phyloP scores from a whole-genome alignment of 2,888 invertebrate genomes.

The Pemphredon lugubris region DNA sequence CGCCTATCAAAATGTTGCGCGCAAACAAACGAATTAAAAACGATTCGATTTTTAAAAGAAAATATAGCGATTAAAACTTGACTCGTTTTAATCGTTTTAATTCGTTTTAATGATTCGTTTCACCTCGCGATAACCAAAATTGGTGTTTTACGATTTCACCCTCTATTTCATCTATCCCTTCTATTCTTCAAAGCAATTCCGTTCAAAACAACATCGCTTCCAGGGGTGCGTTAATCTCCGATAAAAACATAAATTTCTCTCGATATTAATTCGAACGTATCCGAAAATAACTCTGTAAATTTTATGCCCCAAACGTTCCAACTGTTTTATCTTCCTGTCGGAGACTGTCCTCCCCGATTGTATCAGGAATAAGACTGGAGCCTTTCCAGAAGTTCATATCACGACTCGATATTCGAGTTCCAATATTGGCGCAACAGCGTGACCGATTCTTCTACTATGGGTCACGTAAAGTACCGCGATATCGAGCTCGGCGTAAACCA shows the following conservation, averaged over 20 bases:
- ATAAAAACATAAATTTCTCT: slow-evolving; percentile 34
- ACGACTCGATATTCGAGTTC: background rate
- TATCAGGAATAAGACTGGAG: background rate
- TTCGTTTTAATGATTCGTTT: too few species aligned
- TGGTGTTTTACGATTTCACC: too few species aligned
- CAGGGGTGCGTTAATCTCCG: slow-evolving; percentile 30
- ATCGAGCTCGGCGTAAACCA: slow-evolving; percentile 30
- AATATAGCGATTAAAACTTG: too few species aligned
- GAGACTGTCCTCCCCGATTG: background rate
- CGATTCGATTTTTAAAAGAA: too few species aligned
- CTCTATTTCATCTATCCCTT: too few species aligned
- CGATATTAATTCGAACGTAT: slow-evolving; percentile 10
- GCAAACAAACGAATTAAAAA: too few species aligned
- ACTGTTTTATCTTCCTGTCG: background rate
- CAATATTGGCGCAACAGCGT: slow-evolving; percentile 15
- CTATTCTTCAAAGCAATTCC: too few species aligned
- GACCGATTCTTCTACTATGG: slow-evolving; percentile 27
- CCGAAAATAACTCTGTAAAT: background rate
- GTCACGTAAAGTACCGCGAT: slow-evolving; percentile 41
- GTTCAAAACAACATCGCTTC: background rate
- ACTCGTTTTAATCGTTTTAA: too few species aligned
- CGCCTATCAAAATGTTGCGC: too few species aligned
- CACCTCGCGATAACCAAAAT: too few species aligned
- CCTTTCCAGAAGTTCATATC: too few species aligned
- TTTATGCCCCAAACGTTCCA: background rate